These are phyloP conservation scores for Erebia palarica DNA, from an alignment of 2,888 invertebrate species.

Conservation along the genomic window DNA sequence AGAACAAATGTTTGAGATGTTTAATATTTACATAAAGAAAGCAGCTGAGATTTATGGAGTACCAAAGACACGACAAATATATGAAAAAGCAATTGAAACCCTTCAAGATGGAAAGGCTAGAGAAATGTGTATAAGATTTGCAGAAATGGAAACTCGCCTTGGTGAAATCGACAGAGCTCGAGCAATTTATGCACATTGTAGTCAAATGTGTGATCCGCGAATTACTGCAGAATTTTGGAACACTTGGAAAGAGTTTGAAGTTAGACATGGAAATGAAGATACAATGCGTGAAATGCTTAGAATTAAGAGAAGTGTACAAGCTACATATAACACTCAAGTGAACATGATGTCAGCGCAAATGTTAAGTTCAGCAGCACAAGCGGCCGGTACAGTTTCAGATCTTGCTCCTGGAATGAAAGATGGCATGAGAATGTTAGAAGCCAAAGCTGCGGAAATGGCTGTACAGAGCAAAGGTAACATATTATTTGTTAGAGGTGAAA, in stretches of 20 bases:
- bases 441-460: constrained; percentile 89
- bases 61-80: constrained; percentile 97
- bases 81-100: constrained; percentile 98
- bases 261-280: constrained; percentile 99
- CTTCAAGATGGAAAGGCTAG: constrained; percentile 94
- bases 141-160: constrained; percentile 98
- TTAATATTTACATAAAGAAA: constrained; percentile 98
- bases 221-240: constrained; percentile 98
- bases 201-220: constrained; percentile 99
- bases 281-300: constrained; percentile 99
- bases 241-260: constrained; percentile 99
- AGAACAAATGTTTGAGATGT: constrained; percentile 98
- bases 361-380: constrained; percentile 88
- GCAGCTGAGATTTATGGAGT: constrained; percentile 99
- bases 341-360: constrained; percentile 99
- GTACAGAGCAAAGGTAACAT: constrained; percentile 84
- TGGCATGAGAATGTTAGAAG: constrained; percentile 94
- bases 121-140: constrained; percentile 97
- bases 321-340: constrained; percentile 98
- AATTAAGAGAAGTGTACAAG: constrained; percentile 98
- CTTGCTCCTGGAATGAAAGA: constrained; percentile 90
- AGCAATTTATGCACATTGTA: constrained; percentile 98
- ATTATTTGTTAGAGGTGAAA: constrained; percentile 94
- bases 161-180: constrained; percentile 99
- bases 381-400: constrained; percentile 86